These are phyloP conservation scores for Poecilobothrus nobilitatus DNA, from an alignment of 2,888 invertebrate species.

Conservation along the genomic window DNA sequence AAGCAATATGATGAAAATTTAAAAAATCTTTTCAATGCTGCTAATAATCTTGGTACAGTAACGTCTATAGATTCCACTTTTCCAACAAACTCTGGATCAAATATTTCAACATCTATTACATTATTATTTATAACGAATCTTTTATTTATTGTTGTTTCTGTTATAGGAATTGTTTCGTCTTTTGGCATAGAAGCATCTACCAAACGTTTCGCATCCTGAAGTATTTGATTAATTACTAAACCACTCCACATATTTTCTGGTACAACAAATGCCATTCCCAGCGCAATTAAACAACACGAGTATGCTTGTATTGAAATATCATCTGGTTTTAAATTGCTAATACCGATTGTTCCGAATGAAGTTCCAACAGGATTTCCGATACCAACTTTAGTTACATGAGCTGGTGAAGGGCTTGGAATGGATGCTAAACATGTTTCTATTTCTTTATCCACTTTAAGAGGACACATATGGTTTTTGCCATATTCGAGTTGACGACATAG, in stretches of 20 bases:
- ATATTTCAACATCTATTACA: slow-evolving; percentile 32
- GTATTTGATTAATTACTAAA: slow-evolving; percentile 31
- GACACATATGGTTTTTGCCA: background rate
- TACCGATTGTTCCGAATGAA: slow-evolving; percentile 15
- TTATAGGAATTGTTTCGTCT: background rate
- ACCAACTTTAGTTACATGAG: background rate
- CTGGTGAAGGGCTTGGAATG: background rate
- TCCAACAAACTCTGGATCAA: slow-evolving; percentile 25
- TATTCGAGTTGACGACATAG: background rate
- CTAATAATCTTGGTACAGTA: slow-evolving; percentile 10
- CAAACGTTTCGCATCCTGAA: slow-evolving; percentile 33
- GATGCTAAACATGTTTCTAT: background rate
- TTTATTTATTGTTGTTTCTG: slow-evolving; percentile 30
- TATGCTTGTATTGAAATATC: slow-evolving; percentile 26
- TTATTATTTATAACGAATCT: slow-evolving; percentile 33
- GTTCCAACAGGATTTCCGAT: slow-evolving; percentile 5
- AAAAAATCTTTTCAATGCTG: slow-evolving; percentile 27
- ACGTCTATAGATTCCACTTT: slow-evolving; percentile 12
- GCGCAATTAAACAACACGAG: slow-evolving; percentile 33
- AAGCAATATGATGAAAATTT: slow-evolving; percentile 29
- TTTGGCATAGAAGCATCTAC: slow-evolving; percentile 13
- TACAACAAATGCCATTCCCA: slow-evolving; percentile 34
- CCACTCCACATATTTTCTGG: slow-evolving; percentile 33
- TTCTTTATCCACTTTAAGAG: background rate
- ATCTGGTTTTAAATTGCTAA: slow-evolving; percentile 22